Percentiles rank a stretch among this genome's conserved stretches.
These are phyloP conservation scores for Grammomys surdaster DNA, from an alignment of 2,113 vertebrate species.

Conservation along the genomic window DNA sequence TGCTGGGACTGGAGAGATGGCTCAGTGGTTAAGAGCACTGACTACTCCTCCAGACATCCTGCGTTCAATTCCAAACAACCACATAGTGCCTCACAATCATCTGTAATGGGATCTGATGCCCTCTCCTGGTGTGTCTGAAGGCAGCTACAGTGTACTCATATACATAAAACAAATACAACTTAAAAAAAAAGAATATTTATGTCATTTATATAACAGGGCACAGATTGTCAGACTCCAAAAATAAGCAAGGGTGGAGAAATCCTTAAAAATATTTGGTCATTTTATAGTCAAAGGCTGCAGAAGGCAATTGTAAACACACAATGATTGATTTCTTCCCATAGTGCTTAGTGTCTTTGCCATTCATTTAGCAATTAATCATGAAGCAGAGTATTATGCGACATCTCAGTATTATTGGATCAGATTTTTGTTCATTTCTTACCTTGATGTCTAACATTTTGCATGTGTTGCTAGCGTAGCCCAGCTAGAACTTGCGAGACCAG, in stretches of 20 bases:
- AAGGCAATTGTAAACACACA: conserved; percentile 26
- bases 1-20: too few species aligned
- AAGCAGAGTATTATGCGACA: neutral
- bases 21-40: too few species aligned
- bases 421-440: conserved; percentile 1
- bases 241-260: neutral
- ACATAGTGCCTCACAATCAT: too few species aligned
- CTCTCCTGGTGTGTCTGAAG: too few species aligned
- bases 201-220: neutral
- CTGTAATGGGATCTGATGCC: too few species aligned
- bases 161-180: too few species aligned
- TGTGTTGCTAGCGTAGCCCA: neutral
- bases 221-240: neutral
- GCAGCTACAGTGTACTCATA: too few species aligned
- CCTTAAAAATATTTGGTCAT: neutral
- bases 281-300: neutral
- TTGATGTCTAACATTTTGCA: neutral
- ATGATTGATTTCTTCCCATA: conserved; percentile 23
- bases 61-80: too few species aligned
- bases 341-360: neutral
- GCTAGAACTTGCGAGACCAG: conserved; percentile 25
- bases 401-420: conserved; percentile 14
- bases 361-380: conserved; percentile 62
- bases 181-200: neutral
- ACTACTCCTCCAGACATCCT: too few species aligned